Conservation (phyloP, 2,113 vertebrate species). For the Lagenorhynchus albirostris region DNA sequence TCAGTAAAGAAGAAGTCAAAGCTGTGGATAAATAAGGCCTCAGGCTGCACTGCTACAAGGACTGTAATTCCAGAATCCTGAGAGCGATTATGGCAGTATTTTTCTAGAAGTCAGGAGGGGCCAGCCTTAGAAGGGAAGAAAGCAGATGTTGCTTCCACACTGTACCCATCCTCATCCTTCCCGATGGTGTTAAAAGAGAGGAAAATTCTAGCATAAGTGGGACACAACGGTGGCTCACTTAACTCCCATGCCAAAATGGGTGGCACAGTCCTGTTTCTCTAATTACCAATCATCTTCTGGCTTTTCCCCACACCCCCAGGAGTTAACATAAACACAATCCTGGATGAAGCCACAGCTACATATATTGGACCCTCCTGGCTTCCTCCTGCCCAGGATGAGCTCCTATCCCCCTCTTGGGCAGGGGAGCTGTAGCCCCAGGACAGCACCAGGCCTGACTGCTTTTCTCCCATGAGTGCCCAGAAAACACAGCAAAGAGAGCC, state of each 20-base stretch:
- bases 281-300: not conserved
- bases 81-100: not conserved
- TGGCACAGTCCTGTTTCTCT: not conserved
- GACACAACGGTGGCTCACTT: not conserved
- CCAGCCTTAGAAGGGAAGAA: not conserved
- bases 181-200: not conserved
- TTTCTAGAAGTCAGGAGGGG: not conserved
- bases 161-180: not conserved
- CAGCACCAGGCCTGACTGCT: not conserved
- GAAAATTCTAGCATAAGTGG: not conserved
- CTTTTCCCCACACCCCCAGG: not conserved
- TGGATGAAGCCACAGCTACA: not conserved
- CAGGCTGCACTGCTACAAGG: not conserved
- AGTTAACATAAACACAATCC: not conserved
- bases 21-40: not conserved
- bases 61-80: not conserved
- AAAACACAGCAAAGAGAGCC: not conserved
- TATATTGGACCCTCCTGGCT: not conserved
- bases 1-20: conserved; percentile 53
- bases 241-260: not conserved
- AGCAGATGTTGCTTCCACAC: not conserved
- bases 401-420: not conserved
- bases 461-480: not conserved
- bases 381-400: not conserved
- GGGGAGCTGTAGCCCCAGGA: not conserved